Conservation (phyloP, 1,140 invertebrate genomes). For the Drosophila persimilis region DNA sequence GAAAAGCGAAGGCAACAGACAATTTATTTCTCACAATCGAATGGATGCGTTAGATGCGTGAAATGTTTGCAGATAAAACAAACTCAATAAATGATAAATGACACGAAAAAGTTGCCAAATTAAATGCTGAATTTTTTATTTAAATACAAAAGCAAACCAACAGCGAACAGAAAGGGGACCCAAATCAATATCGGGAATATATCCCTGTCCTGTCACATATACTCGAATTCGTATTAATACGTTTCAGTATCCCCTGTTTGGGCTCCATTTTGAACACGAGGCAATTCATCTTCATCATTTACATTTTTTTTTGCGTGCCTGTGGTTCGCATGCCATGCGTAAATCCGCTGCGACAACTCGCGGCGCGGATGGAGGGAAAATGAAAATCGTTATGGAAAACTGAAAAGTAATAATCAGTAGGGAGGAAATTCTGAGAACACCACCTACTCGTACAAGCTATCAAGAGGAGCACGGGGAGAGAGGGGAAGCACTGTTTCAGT, state of each 20-base stretch:
- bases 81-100: constrained; percentile 74
- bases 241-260: constrained; percentile 41
- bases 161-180: constrained; percentile 50
- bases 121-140: constrained; percentile 26
- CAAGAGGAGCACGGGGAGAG: too few species aligned
- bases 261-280: constrained; percentile 43
- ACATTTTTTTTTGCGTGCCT: constrained; percentile 36
- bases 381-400: constrained; percentile 73
- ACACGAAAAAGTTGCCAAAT: constrained; percentile 42
- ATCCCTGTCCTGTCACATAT: constrained; percentile 10
- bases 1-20: constrained; percentile 16
- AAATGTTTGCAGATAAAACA: constrained; percentile 33
- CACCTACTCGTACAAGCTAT: too few species aligned
- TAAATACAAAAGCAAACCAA: constrained; percentile 66
- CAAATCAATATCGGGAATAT: constrained; percentile 69
- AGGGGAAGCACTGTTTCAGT: too few species aligned
- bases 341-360: constrained; percentile 69
- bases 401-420: constrained; percentile 78
- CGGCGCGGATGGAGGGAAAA: constrained; percentile 27
- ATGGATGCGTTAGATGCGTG: constrained; percentile 44
- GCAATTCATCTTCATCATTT: constrained; percentile 80
- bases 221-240: constrained; percentile 55
- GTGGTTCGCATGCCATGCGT: constrained; percentile 62
- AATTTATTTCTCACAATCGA: constrained; percentile 73
- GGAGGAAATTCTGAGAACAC: too few species aligned